Percentiles rank a stretch among this genome's conserved stretches.
These are phyloP conservation scores for Kryptolebias ocellatus DNA, from an alignment of 2,797 vertebrate genomes.

Conservation along the genomic window DNA sequence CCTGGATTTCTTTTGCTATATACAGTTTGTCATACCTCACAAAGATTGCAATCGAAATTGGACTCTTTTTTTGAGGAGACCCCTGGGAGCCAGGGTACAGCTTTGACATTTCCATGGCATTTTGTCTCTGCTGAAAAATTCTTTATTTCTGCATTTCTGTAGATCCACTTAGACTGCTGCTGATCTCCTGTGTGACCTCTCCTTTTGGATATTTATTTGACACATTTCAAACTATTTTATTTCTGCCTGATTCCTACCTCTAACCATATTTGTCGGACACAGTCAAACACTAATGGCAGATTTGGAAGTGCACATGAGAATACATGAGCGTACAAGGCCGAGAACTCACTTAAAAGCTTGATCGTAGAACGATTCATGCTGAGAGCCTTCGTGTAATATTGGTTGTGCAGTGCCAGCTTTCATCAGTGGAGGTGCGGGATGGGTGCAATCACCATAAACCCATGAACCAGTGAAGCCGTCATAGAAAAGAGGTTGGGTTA, in stretches of 20 bases:
- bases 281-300: constrained; percentile 64
- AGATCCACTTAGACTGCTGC: constrained; percentile 51
- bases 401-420: constrained; percentile 59
- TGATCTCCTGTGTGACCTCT: constrained; percentile 54
- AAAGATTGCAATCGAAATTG: constrained; percentile 7
- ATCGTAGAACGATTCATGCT: constrained; percentile 23
- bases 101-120: constrained; percentile 78
- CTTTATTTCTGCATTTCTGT: constrained; percentile 37
- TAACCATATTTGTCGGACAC: constrained; percentile 51
- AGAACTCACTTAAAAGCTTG: constrained; percentile 57
- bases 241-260: constrained; percentile 37
- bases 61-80: constrained; percentile 19
- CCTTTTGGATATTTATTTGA: constrained; percentile 54
- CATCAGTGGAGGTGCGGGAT: constrained; percentile 70
- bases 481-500: constrained; percentile 57
- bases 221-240: constrained; percentile 57
- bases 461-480: constrained; percentile 63
- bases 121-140: constrained; percentile 57
- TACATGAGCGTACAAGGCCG: constrained; percentile 34
- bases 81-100: constrained; percentile 26
- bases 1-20: constrained; percentile 11
- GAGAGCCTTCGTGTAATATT: constrained; percentile 55
- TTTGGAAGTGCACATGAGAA: constrained; percentile 36
- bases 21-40: constrained; percentile 15
- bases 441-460: constrained; percentile 72